Evolutionary conservation across 2,797 vertebrate species (phyloP), one percentile per base, ranked within the genome.

Genomic region (Brotula barbata): DNA sequence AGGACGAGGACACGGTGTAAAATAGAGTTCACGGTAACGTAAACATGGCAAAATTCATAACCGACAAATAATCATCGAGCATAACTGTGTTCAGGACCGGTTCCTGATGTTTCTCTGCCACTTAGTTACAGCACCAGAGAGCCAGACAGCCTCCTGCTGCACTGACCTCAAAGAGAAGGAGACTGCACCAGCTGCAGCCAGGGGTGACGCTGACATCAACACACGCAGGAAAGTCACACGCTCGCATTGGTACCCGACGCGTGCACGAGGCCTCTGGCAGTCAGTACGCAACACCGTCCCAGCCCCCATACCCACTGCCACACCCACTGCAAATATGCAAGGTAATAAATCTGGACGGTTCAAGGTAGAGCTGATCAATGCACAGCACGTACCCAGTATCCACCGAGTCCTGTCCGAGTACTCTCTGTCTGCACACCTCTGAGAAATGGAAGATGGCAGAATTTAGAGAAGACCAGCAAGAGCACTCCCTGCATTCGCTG

Each of bases 401-500:
- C 97, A 0, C 97, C 96, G 2, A 99, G 91, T 20, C 97, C 97
- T 0, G 97, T 99, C 63, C 97, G 92, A 0, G 97, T 99, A 47
- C 92, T 97, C 79, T 97, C 92, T 0, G 95, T 99, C 90, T 98
- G 95, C 75, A 99, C 90, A 3, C 94, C 92, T 71, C 95, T 86
- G 75, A 99, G 92, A 73, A 96, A 98, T 0, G 97, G 97, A 60
- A 99, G 91, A 68, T 98, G 97, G 85, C 89, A 93, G 89, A 93
- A 95, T 82, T 94, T 97, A 65, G 94, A 92, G 78, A 99, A 99
- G 37, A 98, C 92, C 77, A 99, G 87, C 34, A 99, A 87, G 45
- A 97, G 92, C 69, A 98, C 94, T 0, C 97, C 96, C 77, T 99
- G 97, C 97, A 99, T 98, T 57, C 97, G 89, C 73, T 97, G 96